phyloP scores from a whole-genome alignment of 1,140 invertebrate genomes.

The Drosophila kohkoa region DNA sequence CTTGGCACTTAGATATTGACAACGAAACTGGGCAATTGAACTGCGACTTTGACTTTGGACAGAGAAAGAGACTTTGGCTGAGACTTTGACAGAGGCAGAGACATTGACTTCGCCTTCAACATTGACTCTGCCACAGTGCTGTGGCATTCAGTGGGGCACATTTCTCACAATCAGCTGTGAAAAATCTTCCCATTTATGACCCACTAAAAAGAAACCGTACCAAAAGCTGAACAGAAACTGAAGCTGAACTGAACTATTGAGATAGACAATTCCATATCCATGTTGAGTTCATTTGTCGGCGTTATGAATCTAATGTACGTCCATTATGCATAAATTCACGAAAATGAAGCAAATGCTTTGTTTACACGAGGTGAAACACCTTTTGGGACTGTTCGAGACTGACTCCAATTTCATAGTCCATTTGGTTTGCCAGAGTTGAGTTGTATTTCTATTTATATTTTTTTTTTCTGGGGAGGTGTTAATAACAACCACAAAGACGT shows the following conservation, averaged over 20 bases:
- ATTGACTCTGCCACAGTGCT: constrained; percentile 47
- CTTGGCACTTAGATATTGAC: constrained; percentile 8
- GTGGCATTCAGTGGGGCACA: constrained; percentile 59
- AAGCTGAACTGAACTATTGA: not conserved
- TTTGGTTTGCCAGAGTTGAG: constrained; percentile 51
- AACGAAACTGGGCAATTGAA: constrained; percentile 20
- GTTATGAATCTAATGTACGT: constrained; percentile 81
- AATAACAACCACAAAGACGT: constrained; percentile 80
- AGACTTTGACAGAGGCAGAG: constrained; percentile 4
- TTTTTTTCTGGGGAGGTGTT: constrained; percentile 59
- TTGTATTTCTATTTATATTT: constrained; percentile 10
- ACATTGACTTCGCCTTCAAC: not conserved
- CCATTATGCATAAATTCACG: constrained; percentile 84
- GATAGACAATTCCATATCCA: constrained; percentile 1
- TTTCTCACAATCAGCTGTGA: constrained; percentile 83
- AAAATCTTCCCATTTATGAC: constrained; percentile 80
- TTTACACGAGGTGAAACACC: constrained; percentile 71
- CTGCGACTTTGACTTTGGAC: not conserved
- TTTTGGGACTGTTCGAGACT: not conserved
- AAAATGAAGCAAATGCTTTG: constrained; percentile 72
- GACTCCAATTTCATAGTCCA: constrained; percentile 72
- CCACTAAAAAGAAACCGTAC: constrained; percentile 65
- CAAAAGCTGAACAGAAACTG: constrained; percentile 43
- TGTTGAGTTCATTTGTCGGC: constrained; percentile 52
- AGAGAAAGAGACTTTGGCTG: not conserved